Evolutionary conservation across 1,140 invertebrate species (phyloP).

Genomic region (Drepana arcuata): DNA sequence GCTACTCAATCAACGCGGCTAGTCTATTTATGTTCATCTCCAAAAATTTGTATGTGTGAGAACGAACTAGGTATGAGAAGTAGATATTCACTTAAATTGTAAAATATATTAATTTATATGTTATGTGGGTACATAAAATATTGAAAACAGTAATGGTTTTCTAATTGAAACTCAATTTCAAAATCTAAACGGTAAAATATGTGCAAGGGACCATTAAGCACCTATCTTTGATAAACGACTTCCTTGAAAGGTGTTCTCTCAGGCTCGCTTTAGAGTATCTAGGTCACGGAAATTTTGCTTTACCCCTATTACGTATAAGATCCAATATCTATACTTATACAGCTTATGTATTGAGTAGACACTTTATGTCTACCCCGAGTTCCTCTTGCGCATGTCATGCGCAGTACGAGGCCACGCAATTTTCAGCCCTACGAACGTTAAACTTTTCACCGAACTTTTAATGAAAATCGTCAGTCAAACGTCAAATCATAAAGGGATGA

Average conservation of each 20-base stretch:
- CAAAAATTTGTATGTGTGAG: no score
- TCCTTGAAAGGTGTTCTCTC: constrained; percentile 12
- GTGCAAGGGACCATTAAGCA: no score
- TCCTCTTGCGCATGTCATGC: constrained; percentile 55
- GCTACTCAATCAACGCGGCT: no score
- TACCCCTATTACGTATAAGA: constrained; percentile 26
- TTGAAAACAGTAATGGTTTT: no score
- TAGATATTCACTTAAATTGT: no score
- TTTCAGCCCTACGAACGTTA: constrained; percentile 23
- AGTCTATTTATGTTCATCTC: no score
- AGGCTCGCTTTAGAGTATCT: constrained; percentile 29
- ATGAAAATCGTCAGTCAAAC: constrained; percentile 5
- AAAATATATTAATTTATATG: no score
- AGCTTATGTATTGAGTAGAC: constrained; percentile 14
- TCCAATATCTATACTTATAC: constrained; percentile 9
- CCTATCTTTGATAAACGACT: constrained; percentile 18
- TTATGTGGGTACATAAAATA: no score
- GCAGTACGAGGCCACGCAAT: constrained; percentile 25
- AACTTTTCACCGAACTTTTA: constrained; percentile 17
- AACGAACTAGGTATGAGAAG: no score
- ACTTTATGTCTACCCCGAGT: constrained; percentile 16
- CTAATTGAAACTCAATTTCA: no score
- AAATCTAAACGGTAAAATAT: no score
- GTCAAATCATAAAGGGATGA: constrained; percentile 1
- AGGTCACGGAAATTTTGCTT: constrained; percentile 43